These are phyloP conservation scores for Crioceris asparagi DNA, from an alignment of 2,888 invertebrate genomes.

Conservation along the genomic window DNA sequence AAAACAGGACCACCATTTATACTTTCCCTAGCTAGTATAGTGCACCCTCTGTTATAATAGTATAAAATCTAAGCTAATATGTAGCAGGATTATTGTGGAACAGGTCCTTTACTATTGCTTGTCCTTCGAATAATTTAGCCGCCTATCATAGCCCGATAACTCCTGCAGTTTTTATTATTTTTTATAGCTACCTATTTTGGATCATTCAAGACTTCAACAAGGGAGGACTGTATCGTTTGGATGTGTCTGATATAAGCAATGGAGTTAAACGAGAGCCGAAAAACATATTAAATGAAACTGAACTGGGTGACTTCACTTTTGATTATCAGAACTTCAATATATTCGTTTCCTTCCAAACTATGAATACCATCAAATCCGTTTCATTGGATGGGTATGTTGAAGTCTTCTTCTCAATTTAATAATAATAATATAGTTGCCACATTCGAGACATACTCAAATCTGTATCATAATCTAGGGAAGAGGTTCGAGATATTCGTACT, in stretches of 20 bases:
- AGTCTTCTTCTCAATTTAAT: background rate
- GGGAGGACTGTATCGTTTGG: constrained; percentile 64
- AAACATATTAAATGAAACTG: constrained; percentile 51
- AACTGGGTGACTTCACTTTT: constrained; percentile 72
- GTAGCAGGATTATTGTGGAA: too few relatives aligned
- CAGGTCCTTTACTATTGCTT: too few relatives aligned
- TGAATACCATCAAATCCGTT: constrained; percentile 70
- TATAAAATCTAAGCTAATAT: too few relatives aligned
- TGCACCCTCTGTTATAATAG: too few relatives aligned
- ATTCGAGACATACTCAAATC: too few relatives aligned
- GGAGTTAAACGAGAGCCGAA: constrained; percentile 57
- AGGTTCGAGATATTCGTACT: constrained; percentile 57
- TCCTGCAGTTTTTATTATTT: too few relatives aligned
- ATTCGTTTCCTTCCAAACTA: constrained; percentile 60
- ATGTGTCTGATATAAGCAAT: constrained; percentile 65
- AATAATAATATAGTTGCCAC: too few relatives aligned
- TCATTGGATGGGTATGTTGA: constrained; percentile 65
- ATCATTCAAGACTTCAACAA: constrained; percentile 45
- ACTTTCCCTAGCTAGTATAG: too few relatives aligned
- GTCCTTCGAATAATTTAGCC: too few relatives aligned
- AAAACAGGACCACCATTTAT: too few relatives aligned
- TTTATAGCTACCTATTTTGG: constrained; percentile 71
- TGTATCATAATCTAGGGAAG: constrained; percentile 47
- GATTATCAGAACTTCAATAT: constrained; percentile 74
- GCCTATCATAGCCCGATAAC: too few relatives aligned